A percentile compares a stretch with the other conserved stretches of the same genome.
Evolutionary conservation across 2,113 vertebrate species (phyloP).

Genomic region (Aphyosemion australe): DNA sequence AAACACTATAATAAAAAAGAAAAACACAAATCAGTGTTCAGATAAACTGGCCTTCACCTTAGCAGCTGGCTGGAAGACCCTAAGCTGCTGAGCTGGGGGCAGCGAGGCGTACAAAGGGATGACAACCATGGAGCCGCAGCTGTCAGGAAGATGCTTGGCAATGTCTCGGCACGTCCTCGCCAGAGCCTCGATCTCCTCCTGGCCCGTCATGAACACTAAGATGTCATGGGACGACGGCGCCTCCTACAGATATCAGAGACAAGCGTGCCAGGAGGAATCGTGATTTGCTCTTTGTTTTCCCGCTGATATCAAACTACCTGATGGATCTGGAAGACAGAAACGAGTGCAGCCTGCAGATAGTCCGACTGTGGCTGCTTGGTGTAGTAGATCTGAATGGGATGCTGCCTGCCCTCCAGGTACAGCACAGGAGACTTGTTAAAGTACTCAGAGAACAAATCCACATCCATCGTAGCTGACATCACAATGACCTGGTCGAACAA

Average conservation of each 20-base stretch:
- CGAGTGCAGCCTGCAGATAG: slow-evolving; percentile 94
- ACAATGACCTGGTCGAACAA: slow-evolving; percentile 83
- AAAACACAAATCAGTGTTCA: neutral
- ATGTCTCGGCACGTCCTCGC: slow-evolving; percentile 92
- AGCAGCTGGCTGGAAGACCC: slow-evolving; percentile 88
- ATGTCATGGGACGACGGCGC: slow-evolving; percentile 89
- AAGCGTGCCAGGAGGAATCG: neutral
- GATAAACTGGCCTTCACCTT: slow-evolving; percentile 77
- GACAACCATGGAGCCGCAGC: slow-evolving; percentile 84
- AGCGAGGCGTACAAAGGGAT: slow-evolving; percentile 93
- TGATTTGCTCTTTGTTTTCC: neutral
- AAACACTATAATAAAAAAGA: neutral
- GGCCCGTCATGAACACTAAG: slow-evolving; percentile 95
- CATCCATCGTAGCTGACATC: slow-evolving; percentile 99
- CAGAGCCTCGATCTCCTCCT: slow-evolving; percentile 97
- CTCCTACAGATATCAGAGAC: slow-evolving; percentile 77
- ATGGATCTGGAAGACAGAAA: slow-evolving; percentile 95
- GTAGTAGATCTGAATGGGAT: slow-evolving; percentile 94
- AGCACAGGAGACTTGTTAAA: slow-evolving; percentile 93
- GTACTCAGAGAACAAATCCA: slow-evolving; percentile 95
- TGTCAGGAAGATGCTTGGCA: slow-evolving; percentile 87
- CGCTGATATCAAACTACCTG: slow-evolving; percentile 79
- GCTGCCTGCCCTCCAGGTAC: slow-evolving; percentile 93
- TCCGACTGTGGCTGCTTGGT: slow-evolving; percentile 93
- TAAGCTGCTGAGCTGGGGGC: slow-evolving; percentile 89